phyloP scores from a whole-genome alignment of 1,140 invertebrate genomes.

The Luehdorfia chinensis region DNA sequence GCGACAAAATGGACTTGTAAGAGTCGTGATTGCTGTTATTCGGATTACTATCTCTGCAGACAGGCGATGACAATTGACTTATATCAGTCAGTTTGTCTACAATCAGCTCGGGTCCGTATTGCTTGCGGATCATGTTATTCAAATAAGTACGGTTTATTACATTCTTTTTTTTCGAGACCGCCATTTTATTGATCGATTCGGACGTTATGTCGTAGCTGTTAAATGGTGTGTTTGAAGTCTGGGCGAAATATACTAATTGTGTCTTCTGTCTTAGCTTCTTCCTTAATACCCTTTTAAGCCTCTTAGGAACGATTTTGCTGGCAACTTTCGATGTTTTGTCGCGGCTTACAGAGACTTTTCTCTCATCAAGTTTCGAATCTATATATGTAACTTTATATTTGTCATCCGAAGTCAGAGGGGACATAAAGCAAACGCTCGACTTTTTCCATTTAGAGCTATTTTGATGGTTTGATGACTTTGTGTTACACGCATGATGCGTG shows the following conservation, averaged over 20 bases:
- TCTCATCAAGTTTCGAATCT: background rate
- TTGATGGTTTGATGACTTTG: background rate
- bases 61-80: constrained; percentile 46
- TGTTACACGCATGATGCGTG: constrained; percentile 1
- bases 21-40: too few species aligned
- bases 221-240: constrained; percentile 33
- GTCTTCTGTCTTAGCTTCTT: constrained; percentile 32
- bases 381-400: constrained; percentile 1
- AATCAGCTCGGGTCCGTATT: constrained; percentile 37
- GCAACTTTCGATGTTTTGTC: constrained; percentile 17
- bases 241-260: constrained; percentile 51
- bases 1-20: constrained; percentile 47
- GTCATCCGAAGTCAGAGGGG: background rate
- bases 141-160: constrained; percentile 25
- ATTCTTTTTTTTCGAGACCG: background rate
- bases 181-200: constrained; percentile 3
- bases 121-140: constrained; percentile 39
- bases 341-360: background rate
- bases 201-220: constrained; percentile 18
- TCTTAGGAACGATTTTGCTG: constrained; percentile 16
- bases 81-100: constrained; percentile 36
- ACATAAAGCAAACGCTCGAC: constrained; percentile 8
- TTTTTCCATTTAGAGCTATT: constrained; percentile 4
- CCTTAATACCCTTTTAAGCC: constrained; percentile 25
- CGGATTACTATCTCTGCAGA: constrained; percentile 41